phyloP scores from a whole-genome alignment of 2,797 vertebrate genomes.

The Galaxias olidus region DNA sequence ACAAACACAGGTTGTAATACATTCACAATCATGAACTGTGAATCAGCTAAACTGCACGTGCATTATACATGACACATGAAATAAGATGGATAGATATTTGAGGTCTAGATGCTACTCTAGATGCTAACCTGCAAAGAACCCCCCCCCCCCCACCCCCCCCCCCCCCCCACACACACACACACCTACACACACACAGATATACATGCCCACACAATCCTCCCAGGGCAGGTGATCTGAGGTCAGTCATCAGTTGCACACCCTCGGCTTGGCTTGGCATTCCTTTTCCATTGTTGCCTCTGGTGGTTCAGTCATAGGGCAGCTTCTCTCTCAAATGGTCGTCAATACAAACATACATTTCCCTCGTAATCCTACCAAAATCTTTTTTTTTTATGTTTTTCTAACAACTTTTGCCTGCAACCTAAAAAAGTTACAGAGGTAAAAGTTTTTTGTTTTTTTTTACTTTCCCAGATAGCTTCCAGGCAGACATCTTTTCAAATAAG shows the following conservation, averaged over 20 bases:
- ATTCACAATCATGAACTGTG: not conserved
- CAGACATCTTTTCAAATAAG: not conserved
- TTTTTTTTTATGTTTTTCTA: too few relatives aligned
- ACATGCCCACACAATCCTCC: not conserved
- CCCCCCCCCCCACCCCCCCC: too few relatives aligned
- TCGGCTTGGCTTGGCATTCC: not conserved
- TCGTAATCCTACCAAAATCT: too few relatives aligned
- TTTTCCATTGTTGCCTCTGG: not conserved
- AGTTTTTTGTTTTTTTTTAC: not conserved
- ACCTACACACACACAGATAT: not conserved
- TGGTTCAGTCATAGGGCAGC: not conserved
- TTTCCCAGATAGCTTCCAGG: not conserved
- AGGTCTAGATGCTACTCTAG: too few relatives aligned
- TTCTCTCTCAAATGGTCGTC: too few relatives aligned
- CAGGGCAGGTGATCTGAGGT: not conserved
- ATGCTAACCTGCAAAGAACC: too few relatives aligned
- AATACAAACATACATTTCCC: too few relatives aligned
- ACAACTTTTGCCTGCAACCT: too few relatives aligned
- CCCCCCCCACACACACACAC: slow-evolving; percentile 4
- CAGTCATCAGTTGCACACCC: not conserved
- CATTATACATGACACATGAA: too few relatives aligned
- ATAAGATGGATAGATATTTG: too few relatives aligned
- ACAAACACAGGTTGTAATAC: not conserved
- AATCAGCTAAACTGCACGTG: too few relatives aligned
- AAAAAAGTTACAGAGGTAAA: too few relatives aligned